Conservation (phyloP, 2,113 vertebrate genomes). For the Semnornis frantzii region DNA sequence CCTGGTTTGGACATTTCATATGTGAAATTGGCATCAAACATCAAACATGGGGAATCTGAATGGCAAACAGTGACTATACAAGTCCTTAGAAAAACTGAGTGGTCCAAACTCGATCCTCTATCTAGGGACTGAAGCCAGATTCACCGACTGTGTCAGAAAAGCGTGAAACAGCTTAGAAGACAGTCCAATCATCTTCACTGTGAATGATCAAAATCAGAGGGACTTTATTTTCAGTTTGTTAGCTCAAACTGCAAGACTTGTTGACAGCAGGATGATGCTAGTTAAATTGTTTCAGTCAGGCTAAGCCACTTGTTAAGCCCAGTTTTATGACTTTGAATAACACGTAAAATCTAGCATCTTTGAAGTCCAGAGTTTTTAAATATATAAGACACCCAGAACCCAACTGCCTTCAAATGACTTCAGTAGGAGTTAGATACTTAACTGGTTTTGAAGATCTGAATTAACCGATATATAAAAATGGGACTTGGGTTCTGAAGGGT, state of each 20-base stretch:
- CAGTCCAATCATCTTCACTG: not conserved
- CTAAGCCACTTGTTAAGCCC: not conserved
- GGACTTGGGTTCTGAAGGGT: not conserved
- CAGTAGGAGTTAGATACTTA: not conserved
- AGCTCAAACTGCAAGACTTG: not conserved
- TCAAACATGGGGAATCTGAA: not conserved
- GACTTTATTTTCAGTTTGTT: not conserved
- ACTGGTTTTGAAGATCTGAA: not conserved
- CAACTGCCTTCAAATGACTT: not conserved
- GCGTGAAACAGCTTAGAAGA: not conserved
- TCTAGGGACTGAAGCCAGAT: not conserved
- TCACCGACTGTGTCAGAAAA: not conserved
- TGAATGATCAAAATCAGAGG: not conserved
- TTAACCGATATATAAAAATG: not conserved
- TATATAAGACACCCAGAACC: not conserved
- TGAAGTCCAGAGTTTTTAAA: not conserved
- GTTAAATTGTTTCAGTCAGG: not conserved
- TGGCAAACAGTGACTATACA: not conserved
- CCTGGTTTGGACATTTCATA: not conserved
- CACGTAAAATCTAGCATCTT: not conserved
- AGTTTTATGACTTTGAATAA: not conserved
- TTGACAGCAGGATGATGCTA: not conserved
- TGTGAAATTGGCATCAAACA: not conserved
- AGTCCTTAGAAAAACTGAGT: not conserved
- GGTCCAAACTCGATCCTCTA: not conserved